Evolutionary conservation across 2,888 invertebrate species (phyloP), one percentile per base, ranked within the genome.

Genomic region (Cheilosia vernalis): DNA sequence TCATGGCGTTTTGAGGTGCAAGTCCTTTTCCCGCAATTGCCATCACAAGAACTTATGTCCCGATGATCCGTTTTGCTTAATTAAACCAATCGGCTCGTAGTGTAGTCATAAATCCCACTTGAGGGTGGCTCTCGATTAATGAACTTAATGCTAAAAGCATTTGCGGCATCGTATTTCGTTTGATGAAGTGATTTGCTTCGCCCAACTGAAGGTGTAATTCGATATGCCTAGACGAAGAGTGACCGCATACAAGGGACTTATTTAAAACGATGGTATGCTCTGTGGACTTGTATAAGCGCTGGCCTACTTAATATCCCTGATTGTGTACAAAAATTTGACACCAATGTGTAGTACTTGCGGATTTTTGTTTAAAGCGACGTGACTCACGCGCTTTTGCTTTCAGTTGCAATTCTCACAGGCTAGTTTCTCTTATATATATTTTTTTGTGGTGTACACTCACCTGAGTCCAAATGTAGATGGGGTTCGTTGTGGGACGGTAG

Each of bases 401-500:
- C 73, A 67, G 60, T 80, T 69, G 74, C 69, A 58, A 55, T 74
- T 80, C 30, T 40, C 15, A 24, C 24, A 15, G 24, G 74, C 84
- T 74, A 84, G 4, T 10, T 19, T 5, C 21, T 49, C 2, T 10
- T 19, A n/a, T n/a, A n/a, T 17, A 13, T 30, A 17, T 21, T 19
- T 49, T 49, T 13, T 21, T 21, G 27, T 17, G 15, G 42, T 9
- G 73, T 13, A 51, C 44, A 89, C 90, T 89, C 89, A 93, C 93
- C 92, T 93, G 93, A 58, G 92, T 92, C 90, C 91, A 91, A 87
- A 92, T 92, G 76, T 91, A 92, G 86, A 92, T 92, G 53, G 93
- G 93, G 90, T 94, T 94, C 70, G 94, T 94, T 55, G 94, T 94
- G 51, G 94, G 92, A 55, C 91, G 89, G 88, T 94, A 94, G 5